Evolutionary conservation across 2,888 invertebrate genomes (phyloP).

Genomic region (Troides oblongomaculatus): DNA sequence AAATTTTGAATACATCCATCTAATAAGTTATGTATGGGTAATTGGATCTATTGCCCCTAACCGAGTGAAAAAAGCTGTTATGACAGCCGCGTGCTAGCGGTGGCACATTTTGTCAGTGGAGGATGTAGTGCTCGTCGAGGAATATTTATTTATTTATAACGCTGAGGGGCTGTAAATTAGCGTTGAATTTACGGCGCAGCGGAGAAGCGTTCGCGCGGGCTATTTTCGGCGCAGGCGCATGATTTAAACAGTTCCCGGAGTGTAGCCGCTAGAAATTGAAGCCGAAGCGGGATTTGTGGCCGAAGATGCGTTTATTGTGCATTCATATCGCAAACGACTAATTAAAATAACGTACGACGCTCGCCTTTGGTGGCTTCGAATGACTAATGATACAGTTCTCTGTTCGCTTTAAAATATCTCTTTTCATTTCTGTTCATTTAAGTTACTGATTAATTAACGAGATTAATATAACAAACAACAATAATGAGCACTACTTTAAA

Average conservation of each 20-base stretch:
- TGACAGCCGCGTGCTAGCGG: slow-evolving; percentile 68
- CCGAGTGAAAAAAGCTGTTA: slow-evolving; percentile 66
- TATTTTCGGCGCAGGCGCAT: slow-evolving; percentile 72
- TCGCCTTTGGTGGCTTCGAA: slow-evolving; percentile 28
- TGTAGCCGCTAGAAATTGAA: slow-evolving; percentile 52
- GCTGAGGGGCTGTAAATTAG: slow-evolving; percentile 78
- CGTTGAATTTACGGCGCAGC: slow-evolving; percentile 73
- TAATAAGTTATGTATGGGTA: slow-evolving; percentile 20
- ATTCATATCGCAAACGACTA: slow-evolving; percentile 45
- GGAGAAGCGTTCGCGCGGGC: slow-evolving; percentile 68
- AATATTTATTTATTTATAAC: slow-evolving; percentile 79
- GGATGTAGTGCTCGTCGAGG: slow-evolving; percentile 59
- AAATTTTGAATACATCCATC: slow-evolving; percentile 18
- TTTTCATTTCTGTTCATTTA: slow-evolving; percentile 1
- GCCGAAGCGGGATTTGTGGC: slow-evolving; percentile 52
- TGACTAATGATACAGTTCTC: slow-evolving; percentile 24
- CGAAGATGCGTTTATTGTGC: slow-evolving; percentile 45
- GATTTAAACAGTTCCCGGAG: slow-evolving; percentile 70
- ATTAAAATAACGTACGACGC: slow-evolving; percentile 48
- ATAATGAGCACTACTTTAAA: background rate
- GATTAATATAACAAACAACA: background rate
- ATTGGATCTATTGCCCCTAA: slow-evolving; percentile 53
- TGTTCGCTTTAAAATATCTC: slow-evolving; percentile 12
- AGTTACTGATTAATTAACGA: background rate
- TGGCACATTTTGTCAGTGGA: slow-evolving; percentile 70